Evolutionary conservation across 2,797 vertebrate species (phyloP).

Genomic region (Chanos chanos): DNA sequence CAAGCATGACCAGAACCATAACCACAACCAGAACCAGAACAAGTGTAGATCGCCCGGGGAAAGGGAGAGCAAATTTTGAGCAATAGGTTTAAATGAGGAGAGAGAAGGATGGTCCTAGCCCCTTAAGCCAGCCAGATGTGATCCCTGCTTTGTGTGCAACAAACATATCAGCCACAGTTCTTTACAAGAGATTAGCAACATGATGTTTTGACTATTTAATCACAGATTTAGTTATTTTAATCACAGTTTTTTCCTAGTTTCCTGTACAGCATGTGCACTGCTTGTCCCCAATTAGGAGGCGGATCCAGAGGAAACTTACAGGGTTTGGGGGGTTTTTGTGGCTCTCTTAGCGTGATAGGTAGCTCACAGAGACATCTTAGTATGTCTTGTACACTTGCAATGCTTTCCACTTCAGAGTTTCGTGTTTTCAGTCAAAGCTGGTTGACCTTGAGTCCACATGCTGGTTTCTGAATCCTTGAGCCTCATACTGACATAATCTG

Average conservation of each 20-base stretch:
- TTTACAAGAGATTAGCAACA: neutral
- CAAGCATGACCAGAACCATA: slow-evolving; percentile 50
- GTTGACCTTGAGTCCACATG: slow-evolving; percentile 19
- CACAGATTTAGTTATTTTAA: neutral
- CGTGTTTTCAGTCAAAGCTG: slow-evolving; percentile 22
- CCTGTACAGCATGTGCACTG: no score
- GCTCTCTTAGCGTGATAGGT: neutral
- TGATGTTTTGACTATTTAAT: slow-evolving; percentile 1
- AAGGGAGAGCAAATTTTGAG: neutral
- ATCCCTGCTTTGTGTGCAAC: no score
- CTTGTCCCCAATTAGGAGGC: no score
- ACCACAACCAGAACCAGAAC: slow-evolving; percentile 40
- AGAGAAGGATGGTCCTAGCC: no score
- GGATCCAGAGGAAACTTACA: neutral
- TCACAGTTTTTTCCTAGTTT: neutral
- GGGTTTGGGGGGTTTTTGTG: neutral
- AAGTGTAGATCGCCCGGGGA: neutral
- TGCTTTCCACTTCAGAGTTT: no score
- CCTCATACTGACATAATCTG: slow-evolving; percentile 34
- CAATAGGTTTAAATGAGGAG: no score
- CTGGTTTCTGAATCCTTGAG: slow-evolving; percentile 19
- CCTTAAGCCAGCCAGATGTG: no score
- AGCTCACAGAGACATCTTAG: neutral
- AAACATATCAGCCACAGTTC: slow-evolving; percentile 1
- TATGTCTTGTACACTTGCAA: neutral